Percentiles rank a stretch among this genome's conserved stretches.
Conservation (phyloP, 2,888 invertebrate genomes). For the Ophion ellenae region DNA sequence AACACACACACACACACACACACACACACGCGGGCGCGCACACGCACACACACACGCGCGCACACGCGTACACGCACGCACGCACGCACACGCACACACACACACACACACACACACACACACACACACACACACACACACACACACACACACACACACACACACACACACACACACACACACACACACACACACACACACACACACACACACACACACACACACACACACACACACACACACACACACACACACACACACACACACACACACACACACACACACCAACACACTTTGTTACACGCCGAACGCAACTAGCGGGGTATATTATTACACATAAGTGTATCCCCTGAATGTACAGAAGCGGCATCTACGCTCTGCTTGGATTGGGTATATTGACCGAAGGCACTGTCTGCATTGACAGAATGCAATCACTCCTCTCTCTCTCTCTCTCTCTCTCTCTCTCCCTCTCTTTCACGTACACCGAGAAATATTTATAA, state of each 20-base stretch:
- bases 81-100: conserved; percentile 30
- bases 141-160: conserved; percentile 20
- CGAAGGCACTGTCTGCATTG: no score
- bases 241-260: neutral
- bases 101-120: neutral
- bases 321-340: no score
- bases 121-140: conserved; percentile 13
- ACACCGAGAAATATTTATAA: no score
- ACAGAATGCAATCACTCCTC: no score
- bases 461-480: no score
- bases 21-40: neutral
- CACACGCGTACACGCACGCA: no score
- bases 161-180: neutral
- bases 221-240: conserved; percentile 20
- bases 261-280: conserved; percentile 13
- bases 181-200: neutral
- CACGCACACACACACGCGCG: conserved; percentile 22
- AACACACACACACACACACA: conserved; percentile 20
- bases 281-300: no score
- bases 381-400: no score
- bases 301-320: no score
- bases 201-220: conserved; percentile 20
- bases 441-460: no score
- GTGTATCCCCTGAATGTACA: no score
- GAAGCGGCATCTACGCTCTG: no score